phyloP scores from a whole-genome alignment of 2,888 invertebrate genomes.

The Trachelus tabidus region DNA sequence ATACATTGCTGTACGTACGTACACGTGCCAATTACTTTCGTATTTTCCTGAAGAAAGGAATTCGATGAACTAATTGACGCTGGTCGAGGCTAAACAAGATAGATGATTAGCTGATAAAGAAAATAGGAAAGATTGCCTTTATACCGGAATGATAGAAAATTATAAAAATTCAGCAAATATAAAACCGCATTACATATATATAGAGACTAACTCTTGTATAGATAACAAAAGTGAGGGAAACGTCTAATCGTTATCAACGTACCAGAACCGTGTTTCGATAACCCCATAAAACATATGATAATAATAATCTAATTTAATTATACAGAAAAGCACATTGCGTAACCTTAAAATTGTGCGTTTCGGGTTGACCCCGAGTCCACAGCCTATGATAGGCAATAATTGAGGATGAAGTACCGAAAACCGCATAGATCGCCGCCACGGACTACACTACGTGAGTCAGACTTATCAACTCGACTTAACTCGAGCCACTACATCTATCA shows the following conservation, averaged over 20 bases:
- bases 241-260: too few relatives aligned
- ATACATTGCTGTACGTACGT: neutral
- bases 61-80: too few relatives aligned
- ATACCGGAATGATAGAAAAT: neutral
- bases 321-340: slow-evolving; percentile 8
- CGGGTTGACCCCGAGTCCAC: neutral
- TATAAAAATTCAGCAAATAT: neutral
- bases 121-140: too few relatives aligned
- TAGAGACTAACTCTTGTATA: too few relatives aligned
- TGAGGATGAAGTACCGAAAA: neutral
- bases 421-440: too few relatives aligned
- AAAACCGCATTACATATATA: neutral
- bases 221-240: too few relatives aligned
- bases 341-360: slow-evolving; percentile 7
- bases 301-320: neutral
- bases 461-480: too few relatives aligned
- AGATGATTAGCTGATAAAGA: neutral
- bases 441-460: too few relatives aligned
- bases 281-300: too few relatives aligned
- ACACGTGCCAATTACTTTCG: neutral
- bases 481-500: too few relatives aligned
- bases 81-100: neutral
- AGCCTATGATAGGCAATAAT: neutral
- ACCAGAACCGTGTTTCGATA: too few relatives aligned
- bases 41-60: neutral